Base-by-base conservation (phyloP, 1,140 invertebrate genomes). In the Thaumatotibia leucotreta region DNA sequence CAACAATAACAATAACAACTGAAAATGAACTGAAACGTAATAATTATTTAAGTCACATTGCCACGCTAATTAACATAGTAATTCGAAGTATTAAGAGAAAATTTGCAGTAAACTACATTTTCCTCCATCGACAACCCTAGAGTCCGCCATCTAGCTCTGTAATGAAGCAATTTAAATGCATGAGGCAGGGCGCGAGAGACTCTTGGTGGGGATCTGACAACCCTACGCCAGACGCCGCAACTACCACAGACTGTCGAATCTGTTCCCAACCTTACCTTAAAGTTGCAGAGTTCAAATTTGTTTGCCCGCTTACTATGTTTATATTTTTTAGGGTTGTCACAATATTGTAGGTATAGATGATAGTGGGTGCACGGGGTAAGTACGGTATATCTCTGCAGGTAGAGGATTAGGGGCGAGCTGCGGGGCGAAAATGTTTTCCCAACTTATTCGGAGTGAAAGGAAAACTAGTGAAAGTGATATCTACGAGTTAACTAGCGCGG, bases 111-210 rank as follows among this genome's bases (percentile, higher is more conserved):
- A 58, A 58, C 52, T 58, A 76, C 67, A 80, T 82, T 86, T 82
- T 79, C 82, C 83, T 76, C 81, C 74, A 70, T 75, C 76, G 86
- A 74, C 88, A 90, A 84, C 88, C 88, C 88, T 90, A 79, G 66
- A 65, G 69, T 66, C 65, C 75, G 76, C 70, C 84, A 80, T 89
- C 86, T 89, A 86, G 83, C 80, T 84, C 86, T 74, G 82, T 91
- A 92, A 92, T 92, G 91, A 92, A 92, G 89, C 89, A 92, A 92
- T 92, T 91, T 92, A 92, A 92, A 92, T 92, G 91, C 91, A 92
- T 92, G 91, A 91, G 87, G 89, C 83, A 90, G 89, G 89, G 88
- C 88, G 88, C 83, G 86, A 83, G 82, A 78, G 79, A 65, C 74
- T 76, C 69, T 72, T 86, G 85, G 84, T 80, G 81, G 84, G 86